Conservation (phyloP, 92 coral and sea anemone genomes). For the Muricea muricata region DNA sequence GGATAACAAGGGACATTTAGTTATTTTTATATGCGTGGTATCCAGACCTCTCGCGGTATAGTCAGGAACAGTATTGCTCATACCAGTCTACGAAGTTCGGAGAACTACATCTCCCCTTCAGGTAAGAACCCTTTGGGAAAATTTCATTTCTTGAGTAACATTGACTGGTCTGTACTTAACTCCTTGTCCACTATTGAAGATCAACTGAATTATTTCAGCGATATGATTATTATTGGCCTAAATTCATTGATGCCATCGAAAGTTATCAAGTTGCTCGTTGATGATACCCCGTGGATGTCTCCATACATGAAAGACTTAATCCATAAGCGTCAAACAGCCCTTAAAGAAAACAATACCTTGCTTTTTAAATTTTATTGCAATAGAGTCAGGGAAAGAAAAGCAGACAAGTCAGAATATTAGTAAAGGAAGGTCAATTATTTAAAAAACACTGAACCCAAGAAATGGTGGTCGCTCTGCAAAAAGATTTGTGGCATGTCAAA, state of each 20-base stretch:
- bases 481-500: not conserved
- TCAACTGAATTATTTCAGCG: not conserved
- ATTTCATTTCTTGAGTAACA: not conserved
- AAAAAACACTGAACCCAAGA: not conserved
- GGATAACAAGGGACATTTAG: no score
- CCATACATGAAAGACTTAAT: not conserved
- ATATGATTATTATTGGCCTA: not conserved
- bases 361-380: not conserved
- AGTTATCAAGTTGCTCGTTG: not conserved
- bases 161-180: not conserved
- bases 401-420: not conserved
- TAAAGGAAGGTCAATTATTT: not conserved
- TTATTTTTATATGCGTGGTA: no score
- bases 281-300: constrained; percentile 4
- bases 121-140: constrained; percentile 7
- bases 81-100: no score
- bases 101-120: no score
- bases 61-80: no score
- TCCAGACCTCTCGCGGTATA: no score
- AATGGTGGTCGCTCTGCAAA: not conserved
- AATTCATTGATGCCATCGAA: not conserved
- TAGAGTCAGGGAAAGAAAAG: not conserved
- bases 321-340: not conserved
- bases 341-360: not conserved
- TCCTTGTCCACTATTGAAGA: not conserved